Conservation (phyloP, 2,797 vertebrate genomes). For the Garrulus glandarius region DNA sequence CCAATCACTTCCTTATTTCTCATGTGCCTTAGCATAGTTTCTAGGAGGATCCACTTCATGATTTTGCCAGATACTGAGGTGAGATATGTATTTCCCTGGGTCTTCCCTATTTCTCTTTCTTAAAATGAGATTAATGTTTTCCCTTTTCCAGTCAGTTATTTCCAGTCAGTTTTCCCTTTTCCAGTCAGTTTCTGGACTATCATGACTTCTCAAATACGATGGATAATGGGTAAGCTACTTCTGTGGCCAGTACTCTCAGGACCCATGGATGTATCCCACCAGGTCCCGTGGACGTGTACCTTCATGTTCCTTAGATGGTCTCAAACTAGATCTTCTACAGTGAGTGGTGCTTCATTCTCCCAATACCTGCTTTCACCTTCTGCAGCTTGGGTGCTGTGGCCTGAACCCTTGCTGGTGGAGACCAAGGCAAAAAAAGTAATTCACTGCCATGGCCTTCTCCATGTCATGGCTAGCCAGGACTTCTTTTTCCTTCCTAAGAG, state of each 20-base stretch:
- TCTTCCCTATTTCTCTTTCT: background rate
- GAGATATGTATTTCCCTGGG: background rate
- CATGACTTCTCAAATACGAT: background rate
- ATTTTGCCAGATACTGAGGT: background rate
- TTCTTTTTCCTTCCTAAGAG: background rate
- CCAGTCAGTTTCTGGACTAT: too few relatives aligned
- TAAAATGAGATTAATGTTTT: background rate
- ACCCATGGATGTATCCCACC: too few relatives aligned
- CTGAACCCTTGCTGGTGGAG: background rate
- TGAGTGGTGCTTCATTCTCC: background rate
- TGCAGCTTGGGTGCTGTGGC: background rate
- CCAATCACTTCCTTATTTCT: background rate
- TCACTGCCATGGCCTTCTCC: background rate
- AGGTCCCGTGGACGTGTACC: too few relatives aligned
- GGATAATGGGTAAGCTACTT: background rate
- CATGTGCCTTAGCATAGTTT: background rate
- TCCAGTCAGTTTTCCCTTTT: too few relatives aligned
- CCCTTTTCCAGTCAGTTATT: background rate
- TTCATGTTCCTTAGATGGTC: background rate
- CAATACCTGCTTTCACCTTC: background rate
- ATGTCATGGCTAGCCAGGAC: background rate
- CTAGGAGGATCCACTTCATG: background rate
- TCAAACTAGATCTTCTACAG: background rate
- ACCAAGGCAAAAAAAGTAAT: background rate
- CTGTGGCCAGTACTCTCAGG: accelerated